Percentiles rank a stretch among this genome's conserved stretches.
Evolutionary conservation across 1,140 invertebrate species (phyloP).

Genomic region (Drosophila repleta): DNA sequence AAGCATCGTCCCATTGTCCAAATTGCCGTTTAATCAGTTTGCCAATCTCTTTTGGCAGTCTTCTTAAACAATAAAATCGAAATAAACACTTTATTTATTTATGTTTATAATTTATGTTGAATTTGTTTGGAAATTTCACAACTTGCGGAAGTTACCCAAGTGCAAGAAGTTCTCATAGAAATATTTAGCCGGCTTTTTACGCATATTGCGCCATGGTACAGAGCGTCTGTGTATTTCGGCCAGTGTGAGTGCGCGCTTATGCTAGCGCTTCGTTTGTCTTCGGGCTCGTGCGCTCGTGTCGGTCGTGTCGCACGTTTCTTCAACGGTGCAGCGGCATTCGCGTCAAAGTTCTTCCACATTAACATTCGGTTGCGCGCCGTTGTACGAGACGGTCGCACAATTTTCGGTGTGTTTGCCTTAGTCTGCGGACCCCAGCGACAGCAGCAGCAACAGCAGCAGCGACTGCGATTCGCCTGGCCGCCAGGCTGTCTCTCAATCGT

Average conservation of each 20-base stretch:
- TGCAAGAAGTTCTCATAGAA: background rate
- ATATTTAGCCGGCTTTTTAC: background rate
- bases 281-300: slow-evolving; percentile 27
- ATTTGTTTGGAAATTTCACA: background rate
- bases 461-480: slow-evolving; percentile 33
- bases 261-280: slow-evolving; percentile 28
- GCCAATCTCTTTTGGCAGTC: too few relatives aligned
- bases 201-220: slow-evolving; percentile 37
- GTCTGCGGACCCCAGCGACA: slow-evolving; percentile 1
- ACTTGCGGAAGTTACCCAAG: background rate
- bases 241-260: slow-evolving; percentile 1
- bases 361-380: slow-evolving; percentile 82
- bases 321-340: slow-evolving; percentile 45
- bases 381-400: slow-evolving; percentile 79
- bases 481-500: slow-evolving; percentile 34
- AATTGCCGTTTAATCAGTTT: too few relatives aligned
- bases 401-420: slow-evolving; percentile 69
- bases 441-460: background rate
- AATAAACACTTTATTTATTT: too few relatives aligned
- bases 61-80: too few relatives aligned
- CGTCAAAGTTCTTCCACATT: slow-evolving; percentile 65
- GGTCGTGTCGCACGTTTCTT: slow-evolving; percentile 47
- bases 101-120: too few relatives aligned
- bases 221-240: slow-evolving; percentile 22
- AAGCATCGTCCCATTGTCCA: background rate